A percentile compares a stretch with the other conserved stretches of the same genome.
Conservation (phyloP, 2,113 vertebrate species). For the Varanus salvator region DNA sequence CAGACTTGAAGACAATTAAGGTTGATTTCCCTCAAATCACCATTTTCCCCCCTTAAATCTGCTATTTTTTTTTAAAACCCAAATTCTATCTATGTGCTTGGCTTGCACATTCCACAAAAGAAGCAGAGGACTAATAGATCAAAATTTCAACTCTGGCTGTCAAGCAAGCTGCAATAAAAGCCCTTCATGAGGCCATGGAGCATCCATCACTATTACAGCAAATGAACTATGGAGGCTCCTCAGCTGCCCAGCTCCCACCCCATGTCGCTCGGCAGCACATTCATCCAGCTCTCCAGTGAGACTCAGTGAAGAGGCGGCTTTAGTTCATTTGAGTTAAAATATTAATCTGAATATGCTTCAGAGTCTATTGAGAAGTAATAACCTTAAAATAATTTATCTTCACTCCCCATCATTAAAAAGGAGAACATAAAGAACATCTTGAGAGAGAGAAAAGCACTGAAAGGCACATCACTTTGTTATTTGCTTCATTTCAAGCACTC, state of each 20-base stretch:
- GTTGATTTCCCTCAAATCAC: slow-evolving; percentile 44
- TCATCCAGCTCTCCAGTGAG: neutral
- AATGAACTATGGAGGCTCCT: slow-evolving; percentile 6
- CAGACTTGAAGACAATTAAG: slow-evolving; percentile 58
- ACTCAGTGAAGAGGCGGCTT: neutral
- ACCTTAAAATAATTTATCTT: neutral
- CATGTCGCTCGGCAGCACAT: slow-evolving; percentile 8
- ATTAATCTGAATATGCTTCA: slow-evolving; percentile 23
- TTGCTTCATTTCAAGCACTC: neutral
- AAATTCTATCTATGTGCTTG: slow-evolving; percentile 20
- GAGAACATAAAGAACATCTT: neutral
- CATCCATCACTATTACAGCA: neutral
- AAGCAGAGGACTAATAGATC: slow-evolving; percentile 17
- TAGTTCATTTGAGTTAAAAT: neutral
- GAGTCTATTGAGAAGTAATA: slow-evolving; percentile 31
- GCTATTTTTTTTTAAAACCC: slow-evolving; percentile 10
- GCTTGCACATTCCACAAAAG: slow-evolving; percentile 45
- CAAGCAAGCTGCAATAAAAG: slow-evolving; percentile 44
- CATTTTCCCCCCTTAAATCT: slow-evolving; percentile 21
- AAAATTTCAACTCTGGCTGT: slow-evolving; percentile 44
- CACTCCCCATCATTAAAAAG: neutral
- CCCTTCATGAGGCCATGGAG: slow-evolving; percentile 15
- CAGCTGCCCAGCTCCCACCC: neutral
- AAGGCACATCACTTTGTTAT: neutral
- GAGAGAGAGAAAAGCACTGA: neutral